A percentile compares a stretch with the other conserved stretches of the same genome.
Conservation (phyloP, 2,888 invertebrate species). For the Oeneis ivallda region DNA sequence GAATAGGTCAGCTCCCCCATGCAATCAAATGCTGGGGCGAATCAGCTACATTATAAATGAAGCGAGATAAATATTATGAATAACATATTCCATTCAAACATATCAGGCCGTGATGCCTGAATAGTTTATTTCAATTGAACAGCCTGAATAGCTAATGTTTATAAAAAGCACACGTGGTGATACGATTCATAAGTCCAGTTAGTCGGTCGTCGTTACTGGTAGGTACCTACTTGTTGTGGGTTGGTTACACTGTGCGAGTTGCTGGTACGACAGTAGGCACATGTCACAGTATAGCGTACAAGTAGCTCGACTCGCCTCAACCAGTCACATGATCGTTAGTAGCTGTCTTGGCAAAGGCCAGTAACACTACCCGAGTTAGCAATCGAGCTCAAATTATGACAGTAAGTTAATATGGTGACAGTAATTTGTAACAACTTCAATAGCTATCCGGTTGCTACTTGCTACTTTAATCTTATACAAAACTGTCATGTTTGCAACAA, state of each 20-base stretch:
- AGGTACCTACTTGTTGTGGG: not conserved
- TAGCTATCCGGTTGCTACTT: too few relatives aligned
- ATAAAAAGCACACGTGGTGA: conserved; percentile 26
- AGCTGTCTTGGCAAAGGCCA: not conserved
- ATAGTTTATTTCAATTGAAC: conserved; percentile 17
- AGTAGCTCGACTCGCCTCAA: not conserved
- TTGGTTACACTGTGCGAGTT: not conserved
- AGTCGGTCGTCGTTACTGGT: conserved; percentile 1
- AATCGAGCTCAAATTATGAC: too few relatives aligned
- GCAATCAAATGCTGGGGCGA: too few relatives aligned
- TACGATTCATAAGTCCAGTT: conserved; percentile 16
- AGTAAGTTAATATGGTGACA: too few relatives aligned
- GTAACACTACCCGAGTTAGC: too few relatives aligned
- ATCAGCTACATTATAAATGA: not conserved
- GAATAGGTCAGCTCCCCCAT: too few relatives aligned
- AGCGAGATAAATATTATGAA: not conserved
- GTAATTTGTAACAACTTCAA: too few relatives aligned
- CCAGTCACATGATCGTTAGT: not conserved
- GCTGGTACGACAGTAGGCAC: not conserved
- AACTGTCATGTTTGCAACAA: too few relatives aligned
- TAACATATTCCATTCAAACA: conserved; percentile 7
- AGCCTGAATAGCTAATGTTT: conserved; percentile 22
- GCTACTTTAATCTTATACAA: too few relatives aligned
- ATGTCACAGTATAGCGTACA: not conserved
- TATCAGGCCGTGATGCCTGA: conserved; percentile 10